Evolutionary conservation across 1,140 invertebrate species (phyloP).

Genomic region (Trissolcus basalis): DNA sequence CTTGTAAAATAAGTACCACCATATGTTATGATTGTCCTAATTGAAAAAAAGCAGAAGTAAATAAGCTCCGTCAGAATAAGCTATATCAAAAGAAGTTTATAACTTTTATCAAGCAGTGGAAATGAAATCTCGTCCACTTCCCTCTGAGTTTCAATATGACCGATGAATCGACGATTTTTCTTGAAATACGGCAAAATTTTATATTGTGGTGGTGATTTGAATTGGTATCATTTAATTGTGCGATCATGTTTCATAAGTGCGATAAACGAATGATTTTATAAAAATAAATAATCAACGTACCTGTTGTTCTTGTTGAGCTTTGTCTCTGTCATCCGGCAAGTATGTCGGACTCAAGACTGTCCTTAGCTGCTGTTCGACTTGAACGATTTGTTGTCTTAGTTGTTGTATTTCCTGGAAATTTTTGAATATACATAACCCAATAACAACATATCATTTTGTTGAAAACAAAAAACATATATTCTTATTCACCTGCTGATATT

Average conservation of each 20-base stretch:
- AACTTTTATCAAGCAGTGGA: background rate
- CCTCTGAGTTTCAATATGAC: too few species aligned
- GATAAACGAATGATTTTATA: constrained; percentile 68
- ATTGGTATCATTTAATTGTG: constrained; percentile 72
- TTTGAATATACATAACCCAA: background rate
- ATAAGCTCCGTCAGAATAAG: too few species aligned
- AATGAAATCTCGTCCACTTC: constrained; percentile 24
- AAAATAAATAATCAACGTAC: constrained; percentile 81
- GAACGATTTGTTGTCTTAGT: constrained; percentile 87
- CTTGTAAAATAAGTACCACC: constrained; percentile 68
- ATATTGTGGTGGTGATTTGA: constrained; percentile 65
- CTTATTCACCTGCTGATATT: constrained; percentile 84
- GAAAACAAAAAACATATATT: background rate
- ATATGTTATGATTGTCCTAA: background rate
- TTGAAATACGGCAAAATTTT: too few species aligned
- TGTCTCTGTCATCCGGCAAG: constrained; percentile 88
- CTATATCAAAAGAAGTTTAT: too few species aligned
- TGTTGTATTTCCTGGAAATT: constrained; percentile 86
- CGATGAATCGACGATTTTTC: too few species aligned
- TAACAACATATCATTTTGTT: too few species aligned
- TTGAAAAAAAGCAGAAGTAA: too few species aligned
- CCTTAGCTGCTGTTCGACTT: constrained; percentile 90
- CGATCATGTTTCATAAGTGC: constrained; percentile 61
- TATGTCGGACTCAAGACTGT: constrained; percentile 87
- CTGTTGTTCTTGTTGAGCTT: constrained; percentile 91